Evolutionary conservation across 2,113 vertebrate genomes (phyloP).

Genomic region (Benitochromis conjunctus): DNA sequence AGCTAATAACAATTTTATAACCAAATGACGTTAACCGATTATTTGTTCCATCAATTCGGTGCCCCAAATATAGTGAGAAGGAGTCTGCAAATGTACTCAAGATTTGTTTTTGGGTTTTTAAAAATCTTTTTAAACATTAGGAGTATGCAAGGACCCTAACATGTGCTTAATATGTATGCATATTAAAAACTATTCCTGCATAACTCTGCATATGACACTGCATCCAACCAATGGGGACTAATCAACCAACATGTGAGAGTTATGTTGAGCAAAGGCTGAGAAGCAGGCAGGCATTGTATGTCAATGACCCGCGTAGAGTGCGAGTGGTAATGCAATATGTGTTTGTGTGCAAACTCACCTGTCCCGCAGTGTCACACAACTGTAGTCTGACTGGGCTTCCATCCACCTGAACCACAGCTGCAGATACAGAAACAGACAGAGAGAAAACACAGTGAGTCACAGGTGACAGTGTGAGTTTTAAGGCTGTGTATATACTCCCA

Average conservation of each 20-base stretch:
- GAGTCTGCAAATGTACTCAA: background rate
- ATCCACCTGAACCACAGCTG: constrained; percentile 81
- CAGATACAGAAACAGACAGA: constrained; percentile 20
- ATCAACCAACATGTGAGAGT: background rate
- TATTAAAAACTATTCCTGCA: background rate
- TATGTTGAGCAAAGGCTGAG: background rate
- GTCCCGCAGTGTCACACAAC: constrained; percentile 83
- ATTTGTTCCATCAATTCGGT: background rate
- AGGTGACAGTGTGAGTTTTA: constrained; percentile 7
- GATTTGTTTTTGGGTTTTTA: background rate
- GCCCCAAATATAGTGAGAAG: background rate
- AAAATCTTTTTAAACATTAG: background rate
- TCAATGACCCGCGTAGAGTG: background rate
- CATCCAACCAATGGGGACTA: background rate
- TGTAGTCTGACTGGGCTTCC: constrained; percentile 79
- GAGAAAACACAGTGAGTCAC: constrained; percentile 5
- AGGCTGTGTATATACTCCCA: background rate
- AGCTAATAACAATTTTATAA: background rate
- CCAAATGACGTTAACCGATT: background rate
- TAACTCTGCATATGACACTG: background rate
- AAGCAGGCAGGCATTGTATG: background rate
- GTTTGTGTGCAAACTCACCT: constrained; percentile 66
- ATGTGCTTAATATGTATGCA: background rate
- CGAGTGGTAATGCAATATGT: background rate
- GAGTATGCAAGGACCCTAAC: background rate